phyloP scores from a whole-genome alignment of 2,888 invertebrate genomes.

The Drosophila mulleri region DNA sequence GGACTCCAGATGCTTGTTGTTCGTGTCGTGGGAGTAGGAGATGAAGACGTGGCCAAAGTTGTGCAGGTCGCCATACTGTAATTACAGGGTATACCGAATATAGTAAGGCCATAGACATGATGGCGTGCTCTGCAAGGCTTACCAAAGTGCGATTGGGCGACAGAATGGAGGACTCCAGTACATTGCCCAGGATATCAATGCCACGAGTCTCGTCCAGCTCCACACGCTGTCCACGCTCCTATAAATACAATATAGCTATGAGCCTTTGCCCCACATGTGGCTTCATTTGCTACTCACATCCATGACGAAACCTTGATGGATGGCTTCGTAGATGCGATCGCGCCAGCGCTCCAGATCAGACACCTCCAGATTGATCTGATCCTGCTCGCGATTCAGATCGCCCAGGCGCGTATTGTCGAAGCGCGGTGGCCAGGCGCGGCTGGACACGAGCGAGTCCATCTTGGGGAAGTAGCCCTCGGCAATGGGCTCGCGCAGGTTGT shows the following conservation, averaged over 20 bases:
- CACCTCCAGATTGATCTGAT: constrained; percentile 89
- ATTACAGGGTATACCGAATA: not conserved
- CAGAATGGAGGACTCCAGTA: constrained; percentile 90
- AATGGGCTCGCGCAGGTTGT: constrained; percentile 89
- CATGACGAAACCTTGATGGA: constrained; percentile 88
- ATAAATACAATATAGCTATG: not conserved
- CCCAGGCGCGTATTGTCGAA: constrained; percentile 86
- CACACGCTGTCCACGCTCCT: constrained; percentile 87
- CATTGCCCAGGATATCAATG: constrained; percentile 92
- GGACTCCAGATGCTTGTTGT: constrained; percentile 89
- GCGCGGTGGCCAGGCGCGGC: constrained; percentile 91
- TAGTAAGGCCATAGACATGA: fast-evolving
- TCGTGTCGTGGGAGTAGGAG: constrained; percentile 92
- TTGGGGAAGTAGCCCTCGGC: constrained; percentile 94
- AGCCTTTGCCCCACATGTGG: fast-evolving
- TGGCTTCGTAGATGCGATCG: constrained; percentile 89
- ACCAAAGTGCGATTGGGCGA: constrained; percentile 88
- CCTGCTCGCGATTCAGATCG: constrained; percentile 89
- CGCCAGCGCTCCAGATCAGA: constrained; percentile 91
- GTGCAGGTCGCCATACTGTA: constrained; percentile 91
- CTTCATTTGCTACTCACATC: constrained; percentile 85
- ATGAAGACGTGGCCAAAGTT: constrained; percentile 90
- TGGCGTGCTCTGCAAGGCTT: not conserved
- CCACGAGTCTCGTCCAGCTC: constrained; percentile 89
- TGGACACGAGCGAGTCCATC: constrained; percentile 91